A percentile compares a stretch with the other conserved stretches of the same genome.
Conservation (phyloP, 2,888 invertebrate species). For the Altica lythri region DNA sequence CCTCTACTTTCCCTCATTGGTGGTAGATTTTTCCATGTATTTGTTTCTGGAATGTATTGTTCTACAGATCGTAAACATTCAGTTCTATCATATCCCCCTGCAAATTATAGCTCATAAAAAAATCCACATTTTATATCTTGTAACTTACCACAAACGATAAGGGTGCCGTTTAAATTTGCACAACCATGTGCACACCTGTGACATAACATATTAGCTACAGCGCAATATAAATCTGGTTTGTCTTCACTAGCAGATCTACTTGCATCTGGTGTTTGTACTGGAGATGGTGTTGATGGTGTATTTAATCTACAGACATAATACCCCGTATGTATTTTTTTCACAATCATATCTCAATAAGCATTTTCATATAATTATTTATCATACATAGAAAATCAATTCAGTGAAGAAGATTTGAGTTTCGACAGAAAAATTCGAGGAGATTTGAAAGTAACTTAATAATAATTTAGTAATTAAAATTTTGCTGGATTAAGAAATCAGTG, state of each 20-base stretch:
- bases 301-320: conserved; percentile 52
- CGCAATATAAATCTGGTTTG: conserved; percentile 64
- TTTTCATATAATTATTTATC: too few species aligned
- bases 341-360: too few species aligned
- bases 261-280: conserved; percentile 53
- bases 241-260: conserved; percentile 57
- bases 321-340: too few species aligned
- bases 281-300: conserved; percentile 56
- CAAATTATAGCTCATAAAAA: conserved; percentile 10
- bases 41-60: conserved; percentile 71
- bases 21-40: conserved; percentile 71
- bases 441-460: too few species aligned
- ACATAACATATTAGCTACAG: conserved; percentile 66
- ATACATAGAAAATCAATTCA: too few species aligned
- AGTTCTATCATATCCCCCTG: conserved; percentile 81
- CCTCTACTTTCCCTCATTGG: conserved; percentile 78
- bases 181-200: conserved; percentile 78
- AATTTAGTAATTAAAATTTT: too few species aligned
- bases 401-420: too few species aligned
- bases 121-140: too few species aligned
- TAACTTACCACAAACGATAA: conserved; percentile 77
- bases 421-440: too few species aligned
- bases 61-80: conserved; percentile 80
- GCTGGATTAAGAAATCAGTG: too few species aligned
- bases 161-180: conserved; percentile 69